A percentile compares a stretch with the other conserved stretches of the same genome.
Evolutionary conservation across 2,797 vertebrate species (phyloP).

Genomic region (Lindbergichthys nudifrons): DNA sequence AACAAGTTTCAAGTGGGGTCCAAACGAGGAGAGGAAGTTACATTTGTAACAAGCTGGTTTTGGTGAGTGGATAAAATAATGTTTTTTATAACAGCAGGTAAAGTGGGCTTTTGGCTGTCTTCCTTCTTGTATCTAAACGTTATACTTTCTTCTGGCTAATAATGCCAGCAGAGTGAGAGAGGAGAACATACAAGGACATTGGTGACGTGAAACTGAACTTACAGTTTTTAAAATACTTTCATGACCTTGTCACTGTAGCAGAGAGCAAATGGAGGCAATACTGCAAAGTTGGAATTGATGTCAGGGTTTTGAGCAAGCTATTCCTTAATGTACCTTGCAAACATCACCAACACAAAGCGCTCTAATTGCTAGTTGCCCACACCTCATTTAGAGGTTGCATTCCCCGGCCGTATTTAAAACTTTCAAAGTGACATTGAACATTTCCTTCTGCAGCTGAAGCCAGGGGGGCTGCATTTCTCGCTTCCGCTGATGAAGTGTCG

Average conservation of each 20-base stretch:
- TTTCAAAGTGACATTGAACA: conserved; percentile 72
- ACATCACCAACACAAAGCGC: conserved; percentile 37
- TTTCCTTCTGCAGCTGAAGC: conserved; percentile 41
- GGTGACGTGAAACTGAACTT: conserved; percentile 15
- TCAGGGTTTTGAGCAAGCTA: conserved; percentile 33
- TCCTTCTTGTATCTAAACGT: not conserved
- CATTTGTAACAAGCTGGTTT: conserved; percentile 28
- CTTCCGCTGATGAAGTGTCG: conserved; percentile 48
- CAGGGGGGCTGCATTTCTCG: conserved; percentile 26
- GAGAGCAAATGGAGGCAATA: conserved; percentile 15
- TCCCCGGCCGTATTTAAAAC: conserved; percentile 37
- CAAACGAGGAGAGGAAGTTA: conserved; percentile 24
- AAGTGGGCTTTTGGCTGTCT: conserved; percentile 5
- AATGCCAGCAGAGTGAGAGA: not conserved
- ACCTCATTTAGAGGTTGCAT: conserved; percentile 49
- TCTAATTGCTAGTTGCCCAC: conserved; percentile 33
- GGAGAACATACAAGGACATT: conserved; percentile 27
- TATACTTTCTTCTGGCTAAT: not conserved
- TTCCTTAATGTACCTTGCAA: conserved; percentile 21
- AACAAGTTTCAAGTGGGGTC: conserved; percentile 21
- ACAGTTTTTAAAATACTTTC: conserved; percentile 20
- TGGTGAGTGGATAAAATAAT: not conserved
- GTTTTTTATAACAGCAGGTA: conserved; percentile 22
- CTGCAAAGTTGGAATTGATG: conserved; percentile 18
- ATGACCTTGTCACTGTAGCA: not conserved